Percentiles rank a stretch among this genome's conserved stretches.
Conservation (phyloP, 2,797 vertebrate genomes). For the Mionectes olivaceus region DNA sequence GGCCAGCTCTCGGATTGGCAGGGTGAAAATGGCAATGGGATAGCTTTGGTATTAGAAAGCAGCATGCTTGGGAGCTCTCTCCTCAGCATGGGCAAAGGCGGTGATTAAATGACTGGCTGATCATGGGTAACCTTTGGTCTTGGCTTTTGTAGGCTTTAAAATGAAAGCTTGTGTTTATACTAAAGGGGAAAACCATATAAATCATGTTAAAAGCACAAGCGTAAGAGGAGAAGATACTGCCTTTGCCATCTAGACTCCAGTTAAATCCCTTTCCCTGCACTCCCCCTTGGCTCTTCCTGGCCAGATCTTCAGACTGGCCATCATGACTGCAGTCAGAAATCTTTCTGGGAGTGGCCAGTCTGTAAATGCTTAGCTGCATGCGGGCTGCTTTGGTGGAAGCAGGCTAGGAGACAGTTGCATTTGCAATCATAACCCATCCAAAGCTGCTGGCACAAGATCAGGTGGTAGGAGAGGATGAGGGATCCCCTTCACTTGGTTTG, state of each 20-base stretch:
- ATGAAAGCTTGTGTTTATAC: background rate
- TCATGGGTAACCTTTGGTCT: background rate
- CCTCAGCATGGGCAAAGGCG: background rate
- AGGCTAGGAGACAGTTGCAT: background rate
- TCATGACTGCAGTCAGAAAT: background rate
- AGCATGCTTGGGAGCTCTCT: background rate
- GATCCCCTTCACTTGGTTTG: background rate
- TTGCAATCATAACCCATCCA: background rate
- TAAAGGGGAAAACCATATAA: background rate
- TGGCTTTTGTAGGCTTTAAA: conserved; percentile 13
- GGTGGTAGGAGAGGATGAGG: background rate
- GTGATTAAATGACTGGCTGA: background rate
- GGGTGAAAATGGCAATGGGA: background rate
- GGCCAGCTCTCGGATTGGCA: background rate
- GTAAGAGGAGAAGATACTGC: background rate
- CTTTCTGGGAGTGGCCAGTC: background rate
- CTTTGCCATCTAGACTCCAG: background rate
- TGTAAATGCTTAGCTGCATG: background rate
- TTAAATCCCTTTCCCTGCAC: background rate
- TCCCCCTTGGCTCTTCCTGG: background rate
- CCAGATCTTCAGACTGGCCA: background rate
- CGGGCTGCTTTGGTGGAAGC: background rate
- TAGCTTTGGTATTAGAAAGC: conserved; percentile 28
- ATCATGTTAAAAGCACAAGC: background rate
- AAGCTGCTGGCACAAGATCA: background rate